Conservation (phyloP, 2,888 invertebrate species). For the Encarsia formosa region DNA sequence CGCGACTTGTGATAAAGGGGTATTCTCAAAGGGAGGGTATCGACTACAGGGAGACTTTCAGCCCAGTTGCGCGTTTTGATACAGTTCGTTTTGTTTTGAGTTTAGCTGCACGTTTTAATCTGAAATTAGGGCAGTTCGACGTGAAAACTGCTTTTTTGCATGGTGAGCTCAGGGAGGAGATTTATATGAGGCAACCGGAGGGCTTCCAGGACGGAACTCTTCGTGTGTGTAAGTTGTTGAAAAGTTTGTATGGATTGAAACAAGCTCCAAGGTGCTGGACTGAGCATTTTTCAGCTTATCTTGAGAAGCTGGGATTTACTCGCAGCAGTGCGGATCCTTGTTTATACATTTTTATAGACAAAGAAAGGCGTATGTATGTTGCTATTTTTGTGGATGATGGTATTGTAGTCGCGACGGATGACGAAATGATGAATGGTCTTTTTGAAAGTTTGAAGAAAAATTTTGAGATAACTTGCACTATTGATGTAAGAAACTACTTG, state of each 20-base stretch:
- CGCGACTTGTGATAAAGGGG: too few species aligned
- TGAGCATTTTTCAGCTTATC: not conserved
- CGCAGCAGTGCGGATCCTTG: not conserved
- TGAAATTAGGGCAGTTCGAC: conserved; percentile 3
- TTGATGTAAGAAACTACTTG: too few species aligned
- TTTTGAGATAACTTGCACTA: conserved; percentile 26
- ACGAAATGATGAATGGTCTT: conserved; percentile 6
- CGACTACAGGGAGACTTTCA: too few species aligned
- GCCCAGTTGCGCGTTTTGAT: too few species aligned
- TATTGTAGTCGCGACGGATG: too few species aligned
- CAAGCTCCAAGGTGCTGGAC: conserved; percentile 6
- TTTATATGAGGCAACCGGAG: not conserved
- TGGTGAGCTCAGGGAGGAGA: conserved; percentile 4
- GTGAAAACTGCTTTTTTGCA: conserved; percentile 5
- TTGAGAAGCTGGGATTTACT: not conserved
- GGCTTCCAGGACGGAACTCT: not conserved
- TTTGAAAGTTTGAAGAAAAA: conserved; percentile 16
- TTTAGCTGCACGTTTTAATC: not conserved
- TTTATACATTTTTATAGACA: not conserved
- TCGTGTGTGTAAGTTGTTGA: not conserved
- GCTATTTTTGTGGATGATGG: too few species aligned
- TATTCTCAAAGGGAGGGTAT: too few species aligned
- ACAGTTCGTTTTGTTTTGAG: not conserved
- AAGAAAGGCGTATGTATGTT: too few species aligned
- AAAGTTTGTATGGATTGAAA: conserved; percentile 1